Evolutionary conservation across 2,113 vertebrate species (phyloP).

Genomic region (Brachyhypopomus gauderio): DNA sequence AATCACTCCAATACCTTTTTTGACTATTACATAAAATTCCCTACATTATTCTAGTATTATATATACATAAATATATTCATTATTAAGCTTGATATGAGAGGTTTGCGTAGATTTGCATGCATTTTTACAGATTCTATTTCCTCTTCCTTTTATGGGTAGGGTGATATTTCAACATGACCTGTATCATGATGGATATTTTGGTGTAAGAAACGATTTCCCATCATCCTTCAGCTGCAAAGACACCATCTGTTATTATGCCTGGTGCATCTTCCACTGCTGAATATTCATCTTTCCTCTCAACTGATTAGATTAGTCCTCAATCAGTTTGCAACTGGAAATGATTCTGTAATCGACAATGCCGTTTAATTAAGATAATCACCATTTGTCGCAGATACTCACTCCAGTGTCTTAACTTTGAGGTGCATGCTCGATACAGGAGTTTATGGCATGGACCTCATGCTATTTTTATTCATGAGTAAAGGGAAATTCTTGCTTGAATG

Average conservation of each 20-base stretch:
- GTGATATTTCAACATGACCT: slow-evolving; percentile 19
- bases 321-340: slow-evolving; percentile 64
- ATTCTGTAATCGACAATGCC: slow-evolving; percentile 65
- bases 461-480: slow-evolving; percentile 41
- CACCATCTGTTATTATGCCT: slow-evolving; percentile 73
- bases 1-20: too few species aligned
- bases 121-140: slow-evolving; percentile 6
- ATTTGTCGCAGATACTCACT: slow-evolving; percentile 67
- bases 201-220: slow-evolving; percentile 59
- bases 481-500: slow-evolving; percentile 27
- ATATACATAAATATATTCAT: too few species aligned
- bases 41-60: background rate
- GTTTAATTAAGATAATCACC: slow-evolving; percentile 59
- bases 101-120: background rate
- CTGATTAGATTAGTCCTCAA: slow-evolving; percentile 75
- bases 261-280: slow-evolving; percentile 69
- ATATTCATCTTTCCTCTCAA: slow-evolving; percentile 74
- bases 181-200: slow-evolving; percentile 53
- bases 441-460: slow-evolving; percentile 5
- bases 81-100: too few species aligned
- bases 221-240: slow-evolving; percentile 68
- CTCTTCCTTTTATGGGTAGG: slow-evolving; percentile 6
- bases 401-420: slow-evolving; percentile 69
- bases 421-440: slow-evolving; percentile 34
- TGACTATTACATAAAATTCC: background rate